Evolutionary conservation across 2,113 vertebrate species (phyloP).

Genomic region (Corythornis cristatus): DNA sequence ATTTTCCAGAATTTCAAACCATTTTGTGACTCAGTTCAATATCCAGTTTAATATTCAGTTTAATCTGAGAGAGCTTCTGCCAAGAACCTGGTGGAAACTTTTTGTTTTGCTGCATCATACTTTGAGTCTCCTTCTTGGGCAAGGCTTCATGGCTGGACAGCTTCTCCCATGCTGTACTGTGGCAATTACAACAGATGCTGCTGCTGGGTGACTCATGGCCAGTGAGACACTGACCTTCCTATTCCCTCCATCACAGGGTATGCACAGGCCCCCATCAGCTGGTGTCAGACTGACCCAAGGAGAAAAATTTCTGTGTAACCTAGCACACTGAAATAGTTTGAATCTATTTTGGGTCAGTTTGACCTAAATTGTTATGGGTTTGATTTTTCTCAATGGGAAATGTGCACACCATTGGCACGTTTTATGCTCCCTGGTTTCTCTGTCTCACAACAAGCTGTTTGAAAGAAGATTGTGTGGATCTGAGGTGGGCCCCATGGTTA

Average conservation of each 20-base stretch:
- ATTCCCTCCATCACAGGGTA: fast-evolving
- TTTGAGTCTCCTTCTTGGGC: not conserved
- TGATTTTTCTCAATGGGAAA: slow-evolving; percentile 10
- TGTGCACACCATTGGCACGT: not conserved
- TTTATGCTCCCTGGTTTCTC: not conserved
- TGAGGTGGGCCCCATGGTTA: not conserved
- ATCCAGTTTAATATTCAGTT: not conserved
- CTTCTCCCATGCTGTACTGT: not conserved
- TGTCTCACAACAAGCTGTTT: not conserved
- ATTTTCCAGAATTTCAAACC: not conserved
- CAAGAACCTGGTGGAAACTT: not conserved
- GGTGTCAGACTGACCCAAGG: slow-evolving; percentile 9
- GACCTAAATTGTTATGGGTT: not conserved
- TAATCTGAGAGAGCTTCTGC: not conserved
- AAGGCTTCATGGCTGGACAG: not conserved
- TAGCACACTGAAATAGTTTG: not conserved
- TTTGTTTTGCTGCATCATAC: not conserved
- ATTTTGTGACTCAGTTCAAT: not conserved
- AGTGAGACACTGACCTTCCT: not conserved
- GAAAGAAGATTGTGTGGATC: not conserved
- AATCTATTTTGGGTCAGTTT: slow-evolving; percentile 9
- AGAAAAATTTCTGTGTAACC: not conserved
- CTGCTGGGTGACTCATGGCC: not conserved
- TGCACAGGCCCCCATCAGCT: not conserved
- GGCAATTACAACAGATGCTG: not conserved